Base-by-base conservation (phyloP, 2,888 invertebrate species). In the Xanthorhoe designata region DNA sequence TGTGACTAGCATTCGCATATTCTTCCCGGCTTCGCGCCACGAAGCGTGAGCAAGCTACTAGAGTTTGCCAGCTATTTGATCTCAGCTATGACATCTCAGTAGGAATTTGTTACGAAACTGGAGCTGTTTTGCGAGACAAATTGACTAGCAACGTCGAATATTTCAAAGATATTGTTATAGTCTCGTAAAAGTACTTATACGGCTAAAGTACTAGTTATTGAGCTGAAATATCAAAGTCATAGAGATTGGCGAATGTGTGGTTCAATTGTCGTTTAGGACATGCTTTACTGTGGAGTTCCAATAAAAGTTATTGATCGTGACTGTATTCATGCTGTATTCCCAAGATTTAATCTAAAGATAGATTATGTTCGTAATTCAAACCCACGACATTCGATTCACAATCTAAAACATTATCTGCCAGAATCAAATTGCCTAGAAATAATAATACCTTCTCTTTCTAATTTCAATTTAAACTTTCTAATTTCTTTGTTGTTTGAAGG, bases 31-130 rank as follows among this genome's bases (percentile, higher is more conserved):
- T n/a, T n/a, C n/a, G n/a, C n/a, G n/a, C n/a, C n/a, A n/a, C n/a
- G n/a, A n/a, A n/a, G n/a, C n/a, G n/a, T n/a, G n/a, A n/a, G n/a
- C n/a, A n/a, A 13, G 17, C 17, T 0, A 47, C 1, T 4, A 0
- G 7, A 32, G 42, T 47, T 9, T 1, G 13, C 45, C 4, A 60
- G 55, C 60, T 60, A 6, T 18, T 2, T 24, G 13, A 0, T 0
- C 6, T 35, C 0, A 50, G 54, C 64, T 64, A 55, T 59, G 59
- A 18, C 45, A 19, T 4, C 19, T 7, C 47, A 53, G 58, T 54
- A 32, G 49, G 50, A 65, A 60, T 64, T 64, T 64, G 66, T 64
- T 66, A 64, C 61, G 62, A 50, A 70, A 62, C 56, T 67, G 60
- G 63, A 61, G 63, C 55, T 32, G 42, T 61, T 57, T 55, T 42